Evolutionary conservation across 2,113 vertebrate genomes (phyloP).

Genomic region (Pica pica): DNA sequence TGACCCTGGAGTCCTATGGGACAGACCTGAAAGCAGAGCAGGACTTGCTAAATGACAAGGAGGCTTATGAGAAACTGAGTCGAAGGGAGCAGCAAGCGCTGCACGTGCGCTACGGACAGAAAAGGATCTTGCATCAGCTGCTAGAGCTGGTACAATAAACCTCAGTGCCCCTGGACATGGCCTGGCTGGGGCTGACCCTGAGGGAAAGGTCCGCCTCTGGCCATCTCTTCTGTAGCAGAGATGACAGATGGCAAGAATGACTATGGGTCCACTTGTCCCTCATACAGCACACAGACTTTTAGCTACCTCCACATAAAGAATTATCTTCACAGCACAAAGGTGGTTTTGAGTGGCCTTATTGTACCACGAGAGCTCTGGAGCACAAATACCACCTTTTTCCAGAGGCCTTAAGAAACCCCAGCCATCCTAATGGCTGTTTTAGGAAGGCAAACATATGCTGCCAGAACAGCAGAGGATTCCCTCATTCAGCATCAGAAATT

Average conservation of each 20-base stretch:
- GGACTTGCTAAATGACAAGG: constrained; percentile 66
- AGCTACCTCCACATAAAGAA: not conserved
- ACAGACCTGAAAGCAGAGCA: constrained; percentile 72
- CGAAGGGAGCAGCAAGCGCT: constrained; percentile 80
- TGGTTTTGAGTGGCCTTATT: not conserved
- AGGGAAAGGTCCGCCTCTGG: not conserved
- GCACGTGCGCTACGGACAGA: constrained; percentile 88
- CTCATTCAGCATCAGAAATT: not conserved
- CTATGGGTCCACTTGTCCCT: not conserved
- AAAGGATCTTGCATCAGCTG: constrained; percentile 80
- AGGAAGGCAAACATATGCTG: not conserved
- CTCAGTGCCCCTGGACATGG: not conserved
- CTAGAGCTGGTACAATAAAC: constrained; percentile 69
- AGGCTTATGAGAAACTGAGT: constrained; percentile 62
- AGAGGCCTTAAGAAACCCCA: not conserved
- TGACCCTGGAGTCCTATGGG: constrained; percentile 75
- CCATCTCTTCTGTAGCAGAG: not conserved
- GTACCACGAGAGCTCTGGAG: not conserved
- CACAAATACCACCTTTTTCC: not conserved
- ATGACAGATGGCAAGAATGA: not conserved
- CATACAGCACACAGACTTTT: not conserved
- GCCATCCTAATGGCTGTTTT: not conserved
- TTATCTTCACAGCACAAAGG: not conserved
- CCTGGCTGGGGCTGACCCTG: not conserved
- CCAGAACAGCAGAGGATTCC: not conserved